Percentiles rank a stretch among this genome's conserved stretches.
These are phyloP conservation scores for Synanthedon formicaeformis DNA, from an alignment of 2,888 invertebrate species.

Conservation along the genomic window DNA sequence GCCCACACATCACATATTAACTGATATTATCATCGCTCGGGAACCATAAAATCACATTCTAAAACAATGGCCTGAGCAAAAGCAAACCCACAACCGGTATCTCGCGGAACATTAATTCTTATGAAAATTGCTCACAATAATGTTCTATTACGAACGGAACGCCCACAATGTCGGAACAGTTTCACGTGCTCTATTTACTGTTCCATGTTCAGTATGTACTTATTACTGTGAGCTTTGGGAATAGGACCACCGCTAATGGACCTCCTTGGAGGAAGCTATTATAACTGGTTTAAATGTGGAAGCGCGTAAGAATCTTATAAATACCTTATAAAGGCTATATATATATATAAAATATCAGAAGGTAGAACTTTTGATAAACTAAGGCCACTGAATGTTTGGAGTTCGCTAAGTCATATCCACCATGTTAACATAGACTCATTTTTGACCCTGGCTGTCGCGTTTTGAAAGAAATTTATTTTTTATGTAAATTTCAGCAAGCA, in stretches of 20 bases:
- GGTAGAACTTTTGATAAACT: no score
- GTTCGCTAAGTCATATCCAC: no score
- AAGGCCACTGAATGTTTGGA: no score
- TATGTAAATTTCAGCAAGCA: no score
- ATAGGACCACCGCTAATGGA: slow-evolving; percentile 1
- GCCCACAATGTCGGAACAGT: slow-evolving; percentile 7
- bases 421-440: no score
- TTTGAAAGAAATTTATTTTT: no score
- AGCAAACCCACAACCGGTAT: background rate
- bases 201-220: slow-evolving; percentile 8
- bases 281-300: background rate
- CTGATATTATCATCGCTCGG: background rate
- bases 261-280: slow-evolving; percentile 2
- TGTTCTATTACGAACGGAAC: slow-evolving; percentile 7
- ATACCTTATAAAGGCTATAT: no score
- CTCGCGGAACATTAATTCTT: slow-evolving; percentile 6
- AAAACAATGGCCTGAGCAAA: background rate
- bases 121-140: slow-evolving; percentile 12
- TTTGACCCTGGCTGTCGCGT: no score
- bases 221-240: slow-evolving; percentile 3
- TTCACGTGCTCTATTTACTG: slow-evolving; percentile 6
- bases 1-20: background rate
- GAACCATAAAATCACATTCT: background rate
- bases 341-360: no score
- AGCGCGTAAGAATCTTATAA: no score